Evolutionary conservation across 2,888 invertebrate species (phyloP), one percentile per base, ranked within the genome.

Genomic region (Creontiades dilutus): DNA sequence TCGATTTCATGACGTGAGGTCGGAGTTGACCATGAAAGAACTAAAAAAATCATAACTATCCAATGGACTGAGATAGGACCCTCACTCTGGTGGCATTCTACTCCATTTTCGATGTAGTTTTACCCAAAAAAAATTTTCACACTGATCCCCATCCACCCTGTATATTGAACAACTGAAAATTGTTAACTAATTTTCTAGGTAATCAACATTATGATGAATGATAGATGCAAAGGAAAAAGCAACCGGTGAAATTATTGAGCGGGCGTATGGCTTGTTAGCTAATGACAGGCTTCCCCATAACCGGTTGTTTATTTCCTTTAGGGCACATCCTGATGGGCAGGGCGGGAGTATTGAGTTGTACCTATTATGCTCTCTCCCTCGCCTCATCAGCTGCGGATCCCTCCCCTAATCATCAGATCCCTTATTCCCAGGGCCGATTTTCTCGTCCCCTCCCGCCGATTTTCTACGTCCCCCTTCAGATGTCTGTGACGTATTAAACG

Each of bases 401-500:
- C 16, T 57, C 57, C 57, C 57, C 57, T 57, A 57, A 57, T 57
- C 57, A 57, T n/a, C 57, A 16, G 14, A 14, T 52, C 52, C 14
- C 52, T 16, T 14, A 16, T n/a, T n/a, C 7, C 57, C 16, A 16
- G 5, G n/a, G 52, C 13, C 52, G 52, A 52, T 52, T 52, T 52
- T 52, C 52, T 57, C 57, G 37, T 4, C 57, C 57, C n/a, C 57
- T 0, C 57, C 14, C 16, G 57, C 57, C 57, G 57, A 57, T 57
- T 57, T 81, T 81, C 81, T 76, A 7, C 37, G 37, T 37, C 76
- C 46, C 37, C 37, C 80, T 46, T 48, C n/a, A 57, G 57, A 57
- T 46, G 16, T 81, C 47, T 13, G 81, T 48, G 81, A 81, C 81
- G 81, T 81, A 81, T 81, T 81, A 81, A 81, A 81, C 81, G 81